Evolutionary conservation across 1,140 invertebrate genomes (phyloP).

Genomic region (Drosophila bipectinata): DNA sequence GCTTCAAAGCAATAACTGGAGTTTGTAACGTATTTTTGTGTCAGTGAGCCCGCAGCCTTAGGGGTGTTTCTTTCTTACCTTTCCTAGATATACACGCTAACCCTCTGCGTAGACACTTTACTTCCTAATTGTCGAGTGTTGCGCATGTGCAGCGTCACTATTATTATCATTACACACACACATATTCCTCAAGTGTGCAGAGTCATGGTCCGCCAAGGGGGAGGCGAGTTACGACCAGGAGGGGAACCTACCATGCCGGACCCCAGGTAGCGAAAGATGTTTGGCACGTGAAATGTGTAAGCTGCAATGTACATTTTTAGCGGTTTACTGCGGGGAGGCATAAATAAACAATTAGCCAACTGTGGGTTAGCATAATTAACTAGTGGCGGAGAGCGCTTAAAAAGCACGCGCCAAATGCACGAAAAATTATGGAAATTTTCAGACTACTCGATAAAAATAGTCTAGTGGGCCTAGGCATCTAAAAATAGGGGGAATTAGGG

Average conservation of each 20-base stretch:
- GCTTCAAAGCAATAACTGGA: constrained; percentile 53
- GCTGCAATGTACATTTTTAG: constrained; percentile 48
- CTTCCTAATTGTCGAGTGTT: constrained; percentile 65
- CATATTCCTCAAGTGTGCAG: constrained; percentile 49
- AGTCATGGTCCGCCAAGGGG: constrained; percentile 58
- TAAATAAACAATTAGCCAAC: constrained; percentile 53
- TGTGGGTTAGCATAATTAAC: constrained; percentile 45
- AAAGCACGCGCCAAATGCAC: constrained; percentile 43
- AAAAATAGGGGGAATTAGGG: constrained; percentile 16
- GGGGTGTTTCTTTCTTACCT: constrained; percentile 51
- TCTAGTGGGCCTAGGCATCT: constrained; percentile 4
- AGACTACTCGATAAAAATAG: background rate
- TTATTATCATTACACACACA: constrained; percentile 71
- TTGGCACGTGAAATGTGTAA: constrained; percentile 79
- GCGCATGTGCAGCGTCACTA: constrained; percentile 81
- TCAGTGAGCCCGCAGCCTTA: constrained; percentile 63
- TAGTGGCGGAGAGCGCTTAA: constrained; percentile 3
- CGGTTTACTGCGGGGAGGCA: constrained; percentile 53
- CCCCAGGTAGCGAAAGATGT: constrained; percentile 21
- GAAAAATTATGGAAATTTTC: constrained; percentile 21
- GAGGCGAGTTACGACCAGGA: constrained; percentile 4
- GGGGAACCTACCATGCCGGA: constrained; percentile 1
- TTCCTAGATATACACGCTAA: background rate
- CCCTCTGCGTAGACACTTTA: constrained; percentile 53
- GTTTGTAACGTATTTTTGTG: constrained; percentile 80